Conservation (phyloP, 1,140 invertebrate species). For the Drosophila novamexicana region DNA sequence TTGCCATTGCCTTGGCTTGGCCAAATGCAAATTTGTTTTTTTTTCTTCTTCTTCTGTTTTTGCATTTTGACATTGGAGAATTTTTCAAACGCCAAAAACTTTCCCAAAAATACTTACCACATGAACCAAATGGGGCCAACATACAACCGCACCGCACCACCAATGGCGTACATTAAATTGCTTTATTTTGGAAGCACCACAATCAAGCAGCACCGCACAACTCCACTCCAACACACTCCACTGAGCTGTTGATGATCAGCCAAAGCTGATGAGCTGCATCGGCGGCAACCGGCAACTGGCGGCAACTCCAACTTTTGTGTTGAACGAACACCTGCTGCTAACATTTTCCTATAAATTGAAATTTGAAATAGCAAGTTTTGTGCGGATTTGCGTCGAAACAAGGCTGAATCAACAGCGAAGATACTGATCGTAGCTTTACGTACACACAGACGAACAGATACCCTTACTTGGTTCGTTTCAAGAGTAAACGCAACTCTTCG, state of each 20-base stretch:
- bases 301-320: constrained; percentile 17
- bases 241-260: constrained; percentile 45
- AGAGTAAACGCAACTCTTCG: too few relatives aligned
- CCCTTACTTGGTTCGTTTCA: constrained; percentile 4
- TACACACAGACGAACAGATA: background rate
- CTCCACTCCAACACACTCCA: constrained; percentile 9
- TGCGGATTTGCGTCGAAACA: constrained; percentile 51
- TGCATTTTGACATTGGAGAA: constrained; percentile 75
- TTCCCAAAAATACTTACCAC: constrained; percentile 44
- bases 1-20: constrained; percentile 18
- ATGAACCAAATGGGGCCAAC: constrained; percentile 60
- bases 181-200: constrained; percentile 70
- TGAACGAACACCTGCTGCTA: constrained; percentile 74
- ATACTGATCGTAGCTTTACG: background rate
- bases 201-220: constrained; percentile 35
- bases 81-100: constrained; percentile 71
- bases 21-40: constrained; percentile 72
- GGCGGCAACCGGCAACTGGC: constrained; percentile 1
- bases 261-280: constrained; percentile 50
- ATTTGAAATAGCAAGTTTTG: constrained; percentile 60
- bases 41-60: background rate
- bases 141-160: constrained; percentile 47
- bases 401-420: constrained; percentile 16
- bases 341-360: constrained; percentile 79
- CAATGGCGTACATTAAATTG: constrained; percentile 82